These are phyloP conservation scores for Peromyscus nudipes DNA, from an alignment of 2,797 vertebrate genomes.

Conservation along the genomic window DNA sequence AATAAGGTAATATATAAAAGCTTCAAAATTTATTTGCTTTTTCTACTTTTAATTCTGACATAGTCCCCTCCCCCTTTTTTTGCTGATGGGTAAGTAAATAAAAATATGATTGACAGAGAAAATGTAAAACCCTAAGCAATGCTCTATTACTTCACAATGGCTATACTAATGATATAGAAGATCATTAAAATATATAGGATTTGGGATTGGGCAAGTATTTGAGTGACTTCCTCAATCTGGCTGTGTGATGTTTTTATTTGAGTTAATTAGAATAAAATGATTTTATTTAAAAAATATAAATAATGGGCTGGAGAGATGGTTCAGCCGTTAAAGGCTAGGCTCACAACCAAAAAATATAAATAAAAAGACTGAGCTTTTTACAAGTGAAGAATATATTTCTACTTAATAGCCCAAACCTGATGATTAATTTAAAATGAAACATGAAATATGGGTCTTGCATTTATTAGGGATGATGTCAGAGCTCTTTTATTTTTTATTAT, in stretches of 20 bases:
- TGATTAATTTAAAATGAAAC: conserved; percentile 52
- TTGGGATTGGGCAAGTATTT: neutral
- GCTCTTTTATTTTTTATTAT: neutral
- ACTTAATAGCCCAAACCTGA: neutral
- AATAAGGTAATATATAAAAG: conserved; percentile 14
- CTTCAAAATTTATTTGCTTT: neutral
- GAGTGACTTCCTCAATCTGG: neutral
- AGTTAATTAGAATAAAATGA: neutral
- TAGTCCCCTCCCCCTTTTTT: neutral
- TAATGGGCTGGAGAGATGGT: neutral
- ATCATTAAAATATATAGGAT: neutral
- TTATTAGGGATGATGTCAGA: conserved; percentile 58
- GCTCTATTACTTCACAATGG: neutral
- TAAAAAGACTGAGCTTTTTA: conserved; percentile 10
- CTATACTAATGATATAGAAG: neutral
- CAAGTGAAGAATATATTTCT: conserved; percentile 48
- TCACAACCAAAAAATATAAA: neutral
- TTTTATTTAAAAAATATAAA: neutral
- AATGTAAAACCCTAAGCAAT: neutral
- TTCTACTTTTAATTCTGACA: neutral
- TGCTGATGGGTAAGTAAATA: neutral
- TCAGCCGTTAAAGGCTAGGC: no score
- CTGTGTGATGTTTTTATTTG: neutral
- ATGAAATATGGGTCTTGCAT: conserved; percentile 25
- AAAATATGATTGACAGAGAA: neutral